These are phyloP conservation scores for Coracopsis vasa DNA, from an alignment of 2,113 vertebrate genomes.

Conservation along the genomic window DNA sequence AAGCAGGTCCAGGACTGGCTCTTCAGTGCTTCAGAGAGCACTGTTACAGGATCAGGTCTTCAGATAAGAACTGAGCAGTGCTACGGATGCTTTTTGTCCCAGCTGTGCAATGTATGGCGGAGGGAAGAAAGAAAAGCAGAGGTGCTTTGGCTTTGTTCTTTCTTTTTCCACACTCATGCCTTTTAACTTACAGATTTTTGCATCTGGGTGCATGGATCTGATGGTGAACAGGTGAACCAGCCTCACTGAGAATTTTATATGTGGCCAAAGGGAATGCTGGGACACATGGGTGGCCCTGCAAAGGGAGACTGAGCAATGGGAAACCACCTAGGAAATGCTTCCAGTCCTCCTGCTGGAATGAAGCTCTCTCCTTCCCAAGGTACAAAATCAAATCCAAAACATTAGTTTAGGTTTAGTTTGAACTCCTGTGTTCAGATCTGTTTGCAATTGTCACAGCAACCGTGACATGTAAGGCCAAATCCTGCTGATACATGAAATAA, in stretches of 20 bases:
- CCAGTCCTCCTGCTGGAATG: not conserved
- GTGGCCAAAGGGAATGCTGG: not conserved
- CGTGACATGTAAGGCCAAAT: not conserved
- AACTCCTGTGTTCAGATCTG: not conserved
- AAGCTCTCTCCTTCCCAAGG: not conserved
- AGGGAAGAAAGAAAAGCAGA: not conserved
- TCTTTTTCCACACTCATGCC: not conserved
- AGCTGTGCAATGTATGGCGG: not conserved
- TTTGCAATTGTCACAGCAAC: not conserved
- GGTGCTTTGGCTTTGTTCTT: not conserved
- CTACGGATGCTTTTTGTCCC: not conserved
- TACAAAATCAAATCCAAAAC: not conserved
- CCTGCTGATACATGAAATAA: not conserved
- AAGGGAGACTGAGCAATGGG: not conserved
- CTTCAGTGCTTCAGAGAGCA: not conserved
- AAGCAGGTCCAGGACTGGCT: not conserved
- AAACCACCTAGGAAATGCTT: not conserved
- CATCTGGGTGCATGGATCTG: not conserved
- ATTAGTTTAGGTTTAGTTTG: not conserved
- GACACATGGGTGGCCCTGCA: not conserved
- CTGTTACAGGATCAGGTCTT: not conserved
- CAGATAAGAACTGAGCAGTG: rapidly evolving
- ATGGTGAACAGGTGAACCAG: not conserved
- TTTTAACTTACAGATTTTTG: not conserved
- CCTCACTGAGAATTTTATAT: not conserved